These are phyloP conservation scores for Avahi laniger DNA, from an alignment of 2,797 vertebrate genomes.

Conservation along the genomic window DNA sequence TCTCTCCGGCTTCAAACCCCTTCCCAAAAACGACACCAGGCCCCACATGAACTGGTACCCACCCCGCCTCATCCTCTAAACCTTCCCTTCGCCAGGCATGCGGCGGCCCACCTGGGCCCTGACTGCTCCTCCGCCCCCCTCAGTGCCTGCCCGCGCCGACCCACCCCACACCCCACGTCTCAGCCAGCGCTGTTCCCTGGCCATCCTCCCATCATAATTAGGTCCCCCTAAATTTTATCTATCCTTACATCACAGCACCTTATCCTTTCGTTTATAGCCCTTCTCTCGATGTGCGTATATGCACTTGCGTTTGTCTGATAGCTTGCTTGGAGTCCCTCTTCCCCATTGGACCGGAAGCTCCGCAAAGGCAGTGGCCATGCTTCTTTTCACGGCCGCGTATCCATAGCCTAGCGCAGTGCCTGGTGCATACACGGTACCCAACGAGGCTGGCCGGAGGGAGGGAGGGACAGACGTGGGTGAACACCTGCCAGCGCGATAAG, in stretches of 20 bases:
- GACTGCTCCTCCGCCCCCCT: neutral
- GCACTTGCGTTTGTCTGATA: neutral
- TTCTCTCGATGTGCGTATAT: neutral
- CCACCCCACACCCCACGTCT: neutral
- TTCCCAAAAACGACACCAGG: neutral
- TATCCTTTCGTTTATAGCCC: neutral
- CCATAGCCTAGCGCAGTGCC: neutral
- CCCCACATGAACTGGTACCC: neutral
- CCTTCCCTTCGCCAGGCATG: no score
- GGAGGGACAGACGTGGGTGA: no score
- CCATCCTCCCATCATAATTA: neutral
- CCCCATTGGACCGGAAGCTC: neutral
- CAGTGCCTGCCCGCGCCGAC: rapidly evolving
- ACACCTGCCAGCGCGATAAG: neutral
- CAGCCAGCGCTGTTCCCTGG: neutral
- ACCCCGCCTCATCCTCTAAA: neutral
- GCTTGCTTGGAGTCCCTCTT: neutral
- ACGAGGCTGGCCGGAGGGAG: neutral
- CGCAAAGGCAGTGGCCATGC: neutral
- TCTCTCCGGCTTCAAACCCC: neutral
- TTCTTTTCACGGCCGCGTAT: neutral
- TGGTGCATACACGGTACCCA: neutral
- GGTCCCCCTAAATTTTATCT: neutral
- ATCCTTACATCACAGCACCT: neutral
- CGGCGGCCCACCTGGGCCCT: no score